Conservation (phyloP, 2,888 invertebrate species). For the Perdita meconis region DNA sequence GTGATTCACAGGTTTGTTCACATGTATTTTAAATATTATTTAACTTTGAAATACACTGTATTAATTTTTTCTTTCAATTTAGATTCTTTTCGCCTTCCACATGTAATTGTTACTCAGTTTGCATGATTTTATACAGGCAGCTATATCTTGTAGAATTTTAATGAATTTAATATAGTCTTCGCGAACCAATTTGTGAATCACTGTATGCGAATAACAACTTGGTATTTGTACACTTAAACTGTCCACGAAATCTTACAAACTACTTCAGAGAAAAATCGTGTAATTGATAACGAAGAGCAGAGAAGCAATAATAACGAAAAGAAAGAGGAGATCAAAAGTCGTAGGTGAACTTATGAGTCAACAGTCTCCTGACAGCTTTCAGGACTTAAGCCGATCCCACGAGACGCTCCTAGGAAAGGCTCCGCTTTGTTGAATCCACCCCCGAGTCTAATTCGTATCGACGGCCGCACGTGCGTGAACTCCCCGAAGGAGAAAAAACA, state of each 20-base stretch:
- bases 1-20: too few species aligned
- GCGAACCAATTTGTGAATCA: too few species aligned
- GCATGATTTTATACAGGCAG: too few species aligned
- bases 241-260: background rate
- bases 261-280: conserved; percentile 6
- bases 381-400: conserved; percentile 62
- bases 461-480: conserved; percentile 69
- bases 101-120: too few species aligned
- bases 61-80: too few species aligned
- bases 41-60: too few species aligned
- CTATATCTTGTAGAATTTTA: too few species aligned
- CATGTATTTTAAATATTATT: too few species aligned
- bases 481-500: conserved; percentile 54
- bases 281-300: conserved; percentile 1
- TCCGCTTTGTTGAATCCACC: conserved; percentile 61
- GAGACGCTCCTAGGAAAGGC: conserved; percentile 53
- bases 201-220: too few species aligned
- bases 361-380: conserved; percentile 48
- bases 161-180: too few species aligned
- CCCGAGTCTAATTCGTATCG: conserved; percentile 69
- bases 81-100: too few species aligned
- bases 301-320: background rate
- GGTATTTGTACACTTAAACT: background rate
- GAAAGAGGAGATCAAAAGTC: conserved; percentile 28
- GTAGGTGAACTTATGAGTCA: conserved; percentile 60